Conservation (phyloP, 2,797 vertebrate genomes). For the Macropodus opercularis region DNA sequence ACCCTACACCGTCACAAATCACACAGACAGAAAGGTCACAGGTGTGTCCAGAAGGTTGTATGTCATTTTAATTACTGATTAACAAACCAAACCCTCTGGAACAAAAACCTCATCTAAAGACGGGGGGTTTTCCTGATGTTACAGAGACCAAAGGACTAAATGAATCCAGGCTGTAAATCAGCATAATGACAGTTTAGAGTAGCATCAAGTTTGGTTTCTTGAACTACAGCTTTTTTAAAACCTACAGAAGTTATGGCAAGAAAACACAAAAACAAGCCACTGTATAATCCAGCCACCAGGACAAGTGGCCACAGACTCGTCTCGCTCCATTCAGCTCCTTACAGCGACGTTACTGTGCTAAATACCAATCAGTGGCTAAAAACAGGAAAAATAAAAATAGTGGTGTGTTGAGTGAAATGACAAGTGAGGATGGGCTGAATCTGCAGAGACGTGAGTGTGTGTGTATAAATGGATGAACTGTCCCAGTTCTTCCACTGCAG, state of each 20-base stretch:
- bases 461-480: constrained; percentile 47
- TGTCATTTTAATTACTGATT: too few species aligned
- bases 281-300: background rate
- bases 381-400: constrained; percentile 8
- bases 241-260: background rate
- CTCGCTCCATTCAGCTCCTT: constrained; percentile 1
- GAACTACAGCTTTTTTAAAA: too few species aligned
- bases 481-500: constrained; percentile 69
- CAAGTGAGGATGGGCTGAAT: constrained; percentile 22
- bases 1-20: too few species aligned
- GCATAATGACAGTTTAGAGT: too few species aligned
- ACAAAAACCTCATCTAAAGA: too few species aligned
- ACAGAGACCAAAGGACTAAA: too few species aligned
- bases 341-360: rapidly evolving
- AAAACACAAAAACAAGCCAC: background rate
- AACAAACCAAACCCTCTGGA: too few species aligned
- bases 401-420: constrained; percentile 14
- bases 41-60: too few species aligned
- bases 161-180: background rate
- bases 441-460: constrained; percentile 20
- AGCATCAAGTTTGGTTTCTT: background rate
- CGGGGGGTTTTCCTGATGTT: too few species aligned
- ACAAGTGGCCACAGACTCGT: background rate
- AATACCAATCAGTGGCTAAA: constrained; percentile 19
- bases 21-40: too few species aligned